Conservation (phyloP, 2,888 invertebrate species). For the Creontiades dilutus region DNA sequence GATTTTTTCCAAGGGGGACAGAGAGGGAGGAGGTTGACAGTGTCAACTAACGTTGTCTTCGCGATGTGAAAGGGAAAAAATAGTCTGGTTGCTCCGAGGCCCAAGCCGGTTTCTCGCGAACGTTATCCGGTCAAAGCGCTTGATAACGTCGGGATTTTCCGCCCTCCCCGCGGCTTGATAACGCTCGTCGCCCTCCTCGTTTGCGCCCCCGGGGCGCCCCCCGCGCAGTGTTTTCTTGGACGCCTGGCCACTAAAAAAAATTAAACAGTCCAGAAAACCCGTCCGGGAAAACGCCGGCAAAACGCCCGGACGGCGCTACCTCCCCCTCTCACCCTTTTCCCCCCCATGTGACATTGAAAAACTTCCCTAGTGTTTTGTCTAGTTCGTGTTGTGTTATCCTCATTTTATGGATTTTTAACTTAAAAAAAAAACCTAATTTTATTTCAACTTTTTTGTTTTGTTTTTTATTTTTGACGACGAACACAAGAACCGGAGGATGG, state of each 20-base stretch:
- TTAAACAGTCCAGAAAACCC: not conserved
- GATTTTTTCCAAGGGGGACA: conserved; percentile 80
- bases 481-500: not conserved
- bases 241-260: not conserved
- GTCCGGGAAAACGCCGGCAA: too few species aligned
- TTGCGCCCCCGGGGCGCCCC: not conserved
- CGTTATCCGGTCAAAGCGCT: too few species aligned
- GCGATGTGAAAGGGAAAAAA: conserved; percentile 78
- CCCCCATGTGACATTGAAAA: conserved; percentile 56
- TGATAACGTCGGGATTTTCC: not conserved
- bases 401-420: too few species aligned
- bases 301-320: not conserved
- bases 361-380: conserved; percentile 46
- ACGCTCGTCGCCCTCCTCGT: not conserved
- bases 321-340: not conserved
- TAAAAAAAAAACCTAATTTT: not conserved
- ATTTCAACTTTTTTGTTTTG: not conserved
- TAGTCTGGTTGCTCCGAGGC: conserved; percentile 64
- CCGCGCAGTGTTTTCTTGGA: not conserved
- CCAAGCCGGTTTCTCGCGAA: conserved; percentile 7
- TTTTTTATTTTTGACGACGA: too few species aligned
- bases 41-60: conserved; percentile 82
- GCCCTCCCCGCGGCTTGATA: not conserved
- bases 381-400: conserved; percentile 3
- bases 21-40: conserved; percentile 81